Evolutionary conservation across 1,140 invertebrate genomes (phyloP).

Genomic region (Dendroctonus ponderosae): DNA sequence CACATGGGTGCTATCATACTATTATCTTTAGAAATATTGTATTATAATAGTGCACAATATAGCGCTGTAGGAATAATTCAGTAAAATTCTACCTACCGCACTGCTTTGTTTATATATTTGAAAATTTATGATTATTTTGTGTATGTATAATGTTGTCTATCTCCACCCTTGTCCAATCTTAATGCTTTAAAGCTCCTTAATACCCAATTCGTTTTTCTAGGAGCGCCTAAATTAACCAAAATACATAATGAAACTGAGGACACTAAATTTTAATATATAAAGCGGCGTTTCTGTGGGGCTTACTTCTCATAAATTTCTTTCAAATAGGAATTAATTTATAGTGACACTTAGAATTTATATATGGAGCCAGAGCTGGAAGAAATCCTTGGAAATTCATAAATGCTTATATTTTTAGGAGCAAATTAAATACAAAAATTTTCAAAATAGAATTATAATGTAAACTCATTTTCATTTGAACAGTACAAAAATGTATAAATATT

Average conservation of each 20-base stretch:
- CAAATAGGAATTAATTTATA: constrained; percentile 21
- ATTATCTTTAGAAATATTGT: too few species aligned
- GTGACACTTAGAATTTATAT: constrained; percentile 18
- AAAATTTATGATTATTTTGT: constrained; percentile 10
- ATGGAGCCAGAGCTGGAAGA: constrained; percentile 1
- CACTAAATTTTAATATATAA: constrained; percentile 23
- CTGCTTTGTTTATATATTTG: not conserved
- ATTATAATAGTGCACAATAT: too few species aligned
- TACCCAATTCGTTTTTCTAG: constrained; percentile 15
- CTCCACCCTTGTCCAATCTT: constrained; percentile 6
- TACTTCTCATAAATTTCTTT: constrained; percentile 15
- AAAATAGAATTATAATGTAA: too few species aligned
- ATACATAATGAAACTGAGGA: constrained; percentile 18
- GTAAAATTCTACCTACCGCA: too few species aligned
- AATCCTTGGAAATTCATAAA: constrained; percentile 9
- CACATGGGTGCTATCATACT: too few species aligned
- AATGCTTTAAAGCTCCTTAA: constrained; percentile 13
- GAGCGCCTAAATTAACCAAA: constrained; percentile 19
- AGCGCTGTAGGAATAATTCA: too few species aligned
- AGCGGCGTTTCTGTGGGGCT: constrained; percentile 21
- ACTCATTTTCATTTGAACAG: too few species aligned
- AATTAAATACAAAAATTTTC: not conserved
- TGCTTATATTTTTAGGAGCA: not conserved
- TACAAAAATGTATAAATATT: too few species aligned
- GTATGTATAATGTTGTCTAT: constrained; percentile 5